phyloP scores from a whole-genome alignment of 2,113 vertebrate species.

The Sander vitreus region DNA sequence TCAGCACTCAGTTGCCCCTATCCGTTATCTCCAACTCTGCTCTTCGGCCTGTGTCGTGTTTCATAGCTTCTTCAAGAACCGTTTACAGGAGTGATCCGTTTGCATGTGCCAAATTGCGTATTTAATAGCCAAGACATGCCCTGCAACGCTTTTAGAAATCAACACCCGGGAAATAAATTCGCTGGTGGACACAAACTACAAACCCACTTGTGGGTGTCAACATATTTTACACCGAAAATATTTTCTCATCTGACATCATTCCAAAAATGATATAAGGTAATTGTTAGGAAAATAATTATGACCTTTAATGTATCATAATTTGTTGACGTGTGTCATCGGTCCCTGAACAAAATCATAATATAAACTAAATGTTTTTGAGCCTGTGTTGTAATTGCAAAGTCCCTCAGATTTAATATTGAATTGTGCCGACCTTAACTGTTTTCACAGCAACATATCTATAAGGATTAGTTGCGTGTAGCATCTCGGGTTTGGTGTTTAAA shows the following conservation, averaged over 20 bases:
- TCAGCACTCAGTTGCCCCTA: conserved; percentile 73
- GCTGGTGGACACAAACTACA: conserved; percentile 71
- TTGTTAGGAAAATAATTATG: not conserved
- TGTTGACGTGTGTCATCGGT: not conserved
- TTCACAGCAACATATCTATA: not conserved
- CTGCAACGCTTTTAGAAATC: conserved; percentile 85
- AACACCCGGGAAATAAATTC: conserved; percentile 85
- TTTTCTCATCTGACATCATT: conserved; percentile 1
- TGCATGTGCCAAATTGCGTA: conserved; percentile 79
- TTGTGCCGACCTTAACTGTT: not conserved
- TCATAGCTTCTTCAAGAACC: conserved; percentile 83
- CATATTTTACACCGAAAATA: conserved; percentile 41
- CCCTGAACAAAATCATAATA: not conserved
- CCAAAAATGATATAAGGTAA: not conserved
- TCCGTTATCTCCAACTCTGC: conserved; percentile 83
- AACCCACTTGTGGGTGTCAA: conserved; percentile 56
- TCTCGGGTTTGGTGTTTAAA: not conserved
- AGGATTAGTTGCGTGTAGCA: not conserved
- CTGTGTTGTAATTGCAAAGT: not conserved
- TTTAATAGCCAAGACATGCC: conserved; percentile 80
- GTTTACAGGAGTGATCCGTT: conserved; percentile 84
- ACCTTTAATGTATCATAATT: not conserved
- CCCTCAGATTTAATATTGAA: not conserved
- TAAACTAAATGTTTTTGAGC: not conserved
- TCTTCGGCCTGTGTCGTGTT: conserved; percentile 84